Conservation (phyloP, 2,113 vertebrate genomes). For the Neofelis nebulosa region DNA sequence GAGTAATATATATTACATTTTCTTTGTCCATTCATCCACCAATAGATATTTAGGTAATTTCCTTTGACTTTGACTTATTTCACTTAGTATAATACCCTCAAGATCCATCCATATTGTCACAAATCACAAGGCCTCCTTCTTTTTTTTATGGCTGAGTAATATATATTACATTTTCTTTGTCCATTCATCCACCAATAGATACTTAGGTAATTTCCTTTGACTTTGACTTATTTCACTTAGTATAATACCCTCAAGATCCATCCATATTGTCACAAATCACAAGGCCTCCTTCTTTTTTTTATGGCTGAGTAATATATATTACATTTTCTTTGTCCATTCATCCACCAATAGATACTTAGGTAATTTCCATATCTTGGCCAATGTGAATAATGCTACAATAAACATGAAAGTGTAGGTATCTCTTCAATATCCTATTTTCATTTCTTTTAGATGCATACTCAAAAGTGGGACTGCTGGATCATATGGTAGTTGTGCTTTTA, state of each 20-base stretch:
- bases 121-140: background rate
- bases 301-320: background rate
- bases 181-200: background rate
- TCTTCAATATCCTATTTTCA: background rate
- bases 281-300: background rate
- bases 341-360: background rate
- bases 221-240: background rate
- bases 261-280: background rate
- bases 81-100: background rate
- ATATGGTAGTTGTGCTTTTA: background rate
- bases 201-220: background rate
- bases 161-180: background rate
- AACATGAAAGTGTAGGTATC: background rate
- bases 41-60: background rate
- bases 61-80: background rate
- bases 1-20: background rate
- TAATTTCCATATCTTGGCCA: background rate
- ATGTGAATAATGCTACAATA: background rate
- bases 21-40: background rate
- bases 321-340: background rate
- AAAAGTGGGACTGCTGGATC: background rate
- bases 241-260: background rate
- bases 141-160: background rate
- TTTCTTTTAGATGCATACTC: background rate
- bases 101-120: background rate